phyloP scores from a whole-genome alignment of 2,888 invertebrate genomes.

The Rosalia funebris region DNA sequence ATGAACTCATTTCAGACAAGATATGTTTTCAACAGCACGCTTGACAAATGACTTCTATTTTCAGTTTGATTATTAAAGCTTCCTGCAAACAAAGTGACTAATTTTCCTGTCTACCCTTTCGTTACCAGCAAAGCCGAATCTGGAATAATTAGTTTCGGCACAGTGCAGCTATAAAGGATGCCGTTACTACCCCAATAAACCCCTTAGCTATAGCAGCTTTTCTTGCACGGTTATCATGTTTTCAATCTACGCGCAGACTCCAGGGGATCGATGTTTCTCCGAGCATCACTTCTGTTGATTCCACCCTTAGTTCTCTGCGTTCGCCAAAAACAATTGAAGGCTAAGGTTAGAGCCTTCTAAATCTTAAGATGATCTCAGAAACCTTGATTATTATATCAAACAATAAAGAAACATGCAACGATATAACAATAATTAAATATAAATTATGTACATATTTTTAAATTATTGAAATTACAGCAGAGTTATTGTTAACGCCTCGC shows the following conservation, averaged over 20 bases:
- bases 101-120: no score
- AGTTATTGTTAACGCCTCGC: conserved; percentile 3
- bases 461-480: neutral
- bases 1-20: no score
- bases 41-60: no score
- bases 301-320: conserved; percentile 27
- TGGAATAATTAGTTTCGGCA: no score
- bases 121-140: no score
- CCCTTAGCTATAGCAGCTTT: neutral
- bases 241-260: conserved; percentile 42
- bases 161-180: neutral
- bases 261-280: conserved; percentile 38
- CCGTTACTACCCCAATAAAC: neutral
- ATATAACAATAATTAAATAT: conserved; percentile 8
- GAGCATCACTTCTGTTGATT: conserved; percentile 33
- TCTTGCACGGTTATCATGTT: conserved; percentile 6
- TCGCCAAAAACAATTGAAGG: conserved; percentile 22
- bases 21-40: no score
- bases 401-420: conserved; percentile 2
- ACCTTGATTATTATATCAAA: conserved; percentile 17
- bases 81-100: no score
- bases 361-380: conserved; percentile 32
- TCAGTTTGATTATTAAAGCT: no score
- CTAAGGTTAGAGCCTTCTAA: conserved; percentile 18
- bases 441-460: conserved; percentile 13